Percentiles rank a stretch among this genome's conserved stretches.
phyloP scores from a whole-genome alignment of 2,888 invertebrate genomes.

The Drosophila multiciliata region DNA sequence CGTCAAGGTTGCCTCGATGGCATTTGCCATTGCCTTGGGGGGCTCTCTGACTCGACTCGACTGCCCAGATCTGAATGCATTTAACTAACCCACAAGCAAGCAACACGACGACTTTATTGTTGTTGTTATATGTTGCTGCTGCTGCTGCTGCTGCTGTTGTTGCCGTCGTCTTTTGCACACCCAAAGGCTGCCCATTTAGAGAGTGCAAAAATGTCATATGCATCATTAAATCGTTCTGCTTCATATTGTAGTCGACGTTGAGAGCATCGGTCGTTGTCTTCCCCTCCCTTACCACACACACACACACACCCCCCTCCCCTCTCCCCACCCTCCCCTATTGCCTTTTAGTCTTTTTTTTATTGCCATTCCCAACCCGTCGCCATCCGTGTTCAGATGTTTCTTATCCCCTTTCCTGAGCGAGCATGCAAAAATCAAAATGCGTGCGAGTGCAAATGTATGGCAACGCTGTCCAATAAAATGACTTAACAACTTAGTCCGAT shows the following conservation, averaged over 20 bases:
- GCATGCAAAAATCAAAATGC: slow-evolving; percentile 49
- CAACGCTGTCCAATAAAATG: slow-evolving; percentile 77
- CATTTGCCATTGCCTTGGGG: slow-evolving; percentile 66
- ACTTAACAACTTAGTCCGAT: slow-evolving; percentile 71
- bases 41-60: slow-evolving; percentile 27
- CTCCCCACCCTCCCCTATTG: background rate
- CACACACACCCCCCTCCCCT: background rate
- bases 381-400: background rate
- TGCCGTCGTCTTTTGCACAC: slow-evolving; percentile 50
- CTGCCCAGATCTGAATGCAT: slow-evolving; percentile 60
- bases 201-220: slow-evolving; percentile 82
- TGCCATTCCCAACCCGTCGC: background rate
- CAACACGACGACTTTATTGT: slow-evolving; percentile 30
- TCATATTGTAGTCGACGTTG: slow-evolving; percentile 76
- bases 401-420: slow-evolving; percentile 25
- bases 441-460: slow-evolving; percentile 69
- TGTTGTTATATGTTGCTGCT: slow-evolving; percentile 1
- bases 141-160: slow-evolving; percentile 24
- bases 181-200: slow-evolving; percentile 73
- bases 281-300: background rate
- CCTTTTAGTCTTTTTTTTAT: background rate
- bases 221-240: slow-evolving; percentile 82
- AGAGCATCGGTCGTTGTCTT: slow-evolving; percentile 51
- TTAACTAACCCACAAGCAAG: slow-evolving; percentile 57
- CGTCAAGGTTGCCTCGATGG: slow-evolving; percentile 69